A percentile compares a stretch with the other conserved stretches of the same genome.
Conservation (phyloP, 2,113 vertebrate species). For the Ceyx melanurus region DNA sequence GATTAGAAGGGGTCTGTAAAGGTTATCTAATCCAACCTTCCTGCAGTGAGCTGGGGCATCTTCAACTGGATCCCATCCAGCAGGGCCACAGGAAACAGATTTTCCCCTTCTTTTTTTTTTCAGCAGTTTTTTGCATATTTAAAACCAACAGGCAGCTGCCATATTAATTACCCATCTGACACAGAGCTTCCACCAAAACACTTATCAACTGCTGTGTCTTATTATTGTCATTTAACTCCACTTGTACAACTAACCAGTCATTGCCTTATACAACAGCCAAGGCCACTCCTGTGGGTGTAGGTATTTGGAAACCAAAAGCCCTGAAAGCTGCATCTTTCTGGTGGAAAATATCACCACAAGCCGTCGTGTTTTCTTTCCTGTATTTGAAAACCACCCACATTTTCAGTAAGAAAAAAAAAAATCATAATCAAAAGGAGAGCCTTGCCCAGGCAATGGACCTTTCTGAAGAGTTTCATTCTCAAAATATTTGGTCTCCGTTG, state of each 20-base stretch:
- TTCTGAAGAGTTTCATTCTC: background rate
- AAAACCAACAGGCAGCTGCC: background rate
- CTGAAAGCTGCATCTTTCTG: constrained; percentile 70
- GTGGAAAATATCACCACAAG: constrained; percentile 72
- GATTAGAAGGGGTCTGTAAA: background rate
- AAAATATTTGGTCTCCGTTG: background rate
- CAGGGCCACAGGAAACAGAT: background rate
- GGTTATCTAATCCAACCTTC: rapidly evolving
- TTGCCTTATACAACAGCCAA: background rate
- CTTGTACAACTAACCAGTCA: background rate
- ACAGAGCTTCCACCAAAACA: constrained; percentile 31
- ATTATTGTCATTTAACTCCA: background rate
- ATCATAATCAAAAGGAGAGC: background rate
- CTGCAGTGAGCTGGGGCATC: background rate
- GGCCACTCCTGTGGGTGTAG: constrained; percentile 66
- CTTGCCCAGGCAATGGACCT: constrained; percentile 3
- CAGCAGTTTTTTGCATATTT: background rate
- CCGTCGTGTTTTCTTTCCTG: constrained; percentile 66
- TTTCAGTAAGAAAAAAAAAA: constrained; percentile 55
- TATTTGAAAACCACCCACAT: constrained; percentile 70
- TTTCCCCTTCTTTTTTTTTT: background rate
- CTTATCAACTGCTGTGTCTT: background rate
- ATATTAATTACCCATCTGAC: constrained; percentile 7
- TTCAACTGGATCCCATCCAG: background rate
- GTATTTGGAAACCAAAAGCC: constrained; percentile 66